Percentiles rank a stretch among this genome's conserved stretches.
phyloP scores from a whole-genome alignment of 2,888 invertebrate species.

The Lepeophtheirus nordmannii region DNA sequence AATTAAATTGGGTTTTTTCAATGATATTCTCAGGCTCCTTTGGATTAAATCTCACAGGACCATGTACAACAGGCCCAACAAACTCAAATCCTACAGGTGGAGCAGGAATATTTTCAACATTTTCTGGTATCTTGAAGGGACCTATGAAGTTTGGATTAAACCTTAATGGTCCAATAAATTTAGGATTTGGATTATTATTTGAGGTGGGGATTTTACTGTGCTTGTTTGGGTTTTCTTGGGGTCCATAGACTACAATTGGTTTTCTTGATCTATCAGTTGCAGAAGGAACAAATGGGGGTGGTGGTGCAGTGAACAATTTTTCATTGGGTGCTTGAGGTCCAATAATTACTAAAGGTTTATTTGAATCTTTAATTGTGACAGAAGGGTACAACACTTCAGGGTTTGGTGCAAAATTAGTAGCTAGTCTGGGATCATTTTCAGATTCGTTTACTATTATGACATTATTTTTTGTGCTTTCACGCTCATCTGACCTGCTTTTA shows the following conservation, averaged over 20 bases:
- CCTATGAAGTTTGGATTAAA: neutral
- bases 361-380: neutral
- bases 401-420: neutral
- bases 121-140: neutral
- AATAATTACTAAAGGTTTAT: neutral
- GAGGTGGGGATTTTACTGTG: neutral
- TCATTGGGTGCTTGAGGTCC: neutral
- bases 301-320: neutral
- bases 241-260: neutral
- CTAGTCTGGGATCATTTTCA: neutral
- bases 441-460: neutral
- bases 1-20: neutral
- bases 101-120: neutral
- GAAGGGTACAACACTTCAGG: neutral
- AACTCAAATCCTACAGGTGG: neutral
- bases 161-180: neutral
- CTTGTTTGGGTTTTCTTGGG: neutral
- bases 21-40: neutral
- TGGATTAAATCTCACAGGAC: neutral
- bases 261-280: neutral
- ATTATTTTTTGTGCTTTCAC: neutral
- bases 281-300: neutral
- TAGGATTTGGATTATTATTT: neutral
- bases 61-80: slow-evolving; percentile 4
- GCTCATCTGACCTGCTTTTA: neutral